Evolutionary conservation across 2,113 vertebrate genomes (phyloP), one percentile per base, ranked within the genome.

Genomic region (Rhinopomastus cyanomelas): DNA sequence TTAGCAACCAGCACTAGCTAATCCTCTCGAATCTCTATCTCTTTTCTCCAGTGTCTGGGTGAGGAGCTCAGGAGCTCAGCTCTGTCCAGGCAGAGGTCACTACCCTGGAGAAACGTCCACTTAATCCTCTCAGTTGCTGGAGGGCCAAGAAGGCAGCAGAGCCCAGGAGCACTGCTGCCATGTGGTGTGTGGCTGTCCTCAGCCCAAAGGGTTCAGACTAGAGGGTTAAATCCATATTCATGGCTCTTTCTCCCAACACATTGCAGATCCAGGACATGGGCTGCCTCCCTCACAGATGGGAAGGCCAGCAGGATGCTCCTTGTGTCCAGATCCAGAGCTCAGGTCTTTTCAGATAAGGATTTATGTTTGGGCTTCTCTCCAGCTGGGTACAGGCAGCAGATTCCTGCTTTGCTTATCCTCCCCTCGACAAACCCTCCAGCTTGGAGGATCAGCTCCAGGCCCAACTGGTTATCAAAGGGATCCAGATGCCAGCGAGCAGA

Each of bases 321-420:
- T 0, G 2, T 16, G 55, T 67, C 56, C 48, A 3, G 55, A n/a
- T 55, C 67, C 73, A 68, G 62, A 72, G 66, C 81, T 57, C 59
- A 1, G 62, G 77, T 51, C 88, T 51, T 42, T 36, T 7, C 88
- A 66, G 80, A 91, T 32, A 34, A 90, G 88, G 78, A 66, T 93
- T 95, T 84, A 6, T 11, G 27, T 59, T 81, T 80, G 66, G 81
- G 90, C 93, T 93, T 29, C 48, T 48, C 62, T 96, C 93, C 93
- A 94, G 74, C 2, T 84, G 69, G 59, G 66, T 32, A 6, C 59
- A 37, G 61, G 64, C 87, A 84, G 39, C 27, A 20, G 51, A 82
- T 76, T 79, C 55, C 3, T 14, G 34, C 37, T 2, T 65, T 25
- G 69, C 81, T 95, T 42, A 86, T 81, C 88, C 92, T 84, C 55